A percentile compares a stretch with the other conserved stretches of the same genome.
phyloP scores from a whole-genome alignment of 2,113 vertebrate species.

The Trichechus manatus region DNA sequence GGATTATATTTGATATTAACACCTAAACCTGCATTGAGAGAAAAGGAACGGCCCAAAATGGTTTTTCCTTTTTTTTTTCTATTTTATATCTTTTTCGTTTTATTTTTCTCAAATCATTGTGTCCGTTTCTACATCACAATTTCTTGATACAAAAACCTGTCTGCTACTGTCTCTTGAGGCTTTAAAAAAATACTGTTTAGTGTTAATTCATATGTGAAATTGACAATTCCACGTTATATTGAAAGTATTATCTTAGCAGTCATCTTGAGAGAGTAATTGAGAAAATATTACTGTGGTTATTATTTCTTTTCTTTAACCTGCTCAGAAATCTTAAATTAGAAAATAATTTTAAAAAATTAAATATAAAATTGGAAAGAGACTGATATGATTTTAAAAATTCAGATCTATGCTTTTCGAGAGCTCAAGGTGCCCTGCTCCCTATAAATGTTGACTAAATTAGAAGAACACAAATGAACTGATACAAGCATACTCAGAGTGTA shows the following conservation, averaged over 20 bases:
- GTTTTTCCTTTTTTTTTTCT: background rate
- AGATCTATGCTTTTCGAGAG: background rate
- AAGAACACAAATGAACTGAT: background rate
- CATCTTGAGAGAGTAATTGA: background rate
- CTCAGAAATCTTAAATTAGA: background rate
- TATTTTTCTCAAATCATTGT: background rate
- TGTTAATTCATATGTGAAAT: constrained; percentile 56
- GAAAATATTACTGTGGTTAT: background rate
- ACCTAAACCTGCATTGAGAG: background rate
- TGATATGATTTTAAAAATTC: background rate
- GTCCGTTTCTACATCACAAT: background rate
- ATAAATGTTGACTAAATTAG: background rate
- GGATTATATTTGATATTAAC: background rate
- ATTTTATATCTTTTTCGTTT: background rate
- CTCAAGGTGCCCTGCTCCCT: background rate
- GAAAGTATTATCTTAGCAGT: background rate
- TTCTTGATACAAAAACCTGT: background rate
- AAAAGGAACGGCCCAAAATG: background rate
- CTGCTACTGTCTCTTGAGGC: background rate
- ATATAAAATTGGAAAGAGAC: background rate
- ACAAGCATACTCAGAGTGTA: too few species aligned
- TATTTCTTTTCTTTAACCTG: background rate
- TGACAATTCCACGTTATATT: background rate
- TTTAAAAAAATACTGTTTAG: background rate
- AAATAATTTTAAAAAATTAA: background rate